Evolutionary conservation across 2,797 vertebrate species (phyloP).

Genomic region (Myotis vivesi): DNA sequence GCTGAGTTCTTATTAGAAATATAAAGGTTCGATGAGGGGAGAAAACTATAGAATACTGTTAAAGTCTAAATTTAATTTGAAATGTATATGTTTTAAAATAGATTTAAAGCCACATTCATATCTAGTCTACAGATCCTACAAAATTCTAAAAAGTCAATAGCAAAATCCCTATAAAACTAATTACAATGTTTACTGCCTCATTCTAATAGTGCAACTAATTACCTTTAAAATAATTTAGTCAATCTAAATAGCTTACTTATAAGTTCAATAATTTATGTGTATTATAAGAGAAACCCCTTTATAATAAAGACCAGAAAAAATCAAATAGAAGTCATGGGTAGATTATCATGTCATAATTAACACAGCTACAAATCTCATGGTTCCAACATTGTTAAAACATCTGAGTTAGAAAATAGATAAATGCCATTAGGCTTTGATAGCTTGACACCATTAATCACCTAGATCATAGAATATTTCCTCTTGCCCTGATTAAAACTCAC

Average conservation of each 20-base stretch:
- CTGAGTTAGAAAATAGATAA: constrained; percentile 35
- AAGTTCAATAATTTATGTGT: neutral
- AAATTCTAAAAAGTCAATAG: constrained; percentile 39
- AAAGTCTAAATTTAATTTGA: constrained; percentile 41
- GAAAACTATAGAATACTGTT: neutral
- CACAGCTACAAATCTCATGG: neutral
- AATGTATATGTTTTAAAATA: constrained; percentile 27
- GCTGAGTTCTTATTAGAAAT: neutral
- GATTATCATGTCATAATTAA: neutral
- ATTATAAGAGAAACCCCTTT: neutral
- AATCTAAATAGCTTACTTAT: constrained; percentile 17
- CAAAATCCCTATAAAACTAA: neutral
- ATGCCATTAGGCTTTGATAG: neutral
- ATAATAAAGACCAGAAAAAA: neutral
- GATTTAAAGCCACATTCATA: neutral
- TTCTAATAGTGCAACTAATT: neutral
- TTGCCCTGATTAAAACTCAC: constrained; percentile 26
- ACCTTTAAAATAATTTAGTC: constrained; percentile 11
- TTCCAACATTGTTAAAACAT: constrained; percentile 30
- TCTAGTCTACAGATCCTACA: neutral
- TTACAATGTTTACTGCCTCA: neutral
- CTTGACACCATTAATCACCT: constrained; percentile 9
- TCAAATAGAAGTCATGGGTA: neutral
- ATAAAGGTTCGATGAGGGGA: neutral
- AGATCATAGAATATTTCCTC: constrained; percentile 25